These are phyloP conservation scores for Coenobita brevimanus DNA, from an alignment of 1,140 invertebrate genomes.

Conservation along the genomic window DNA sequence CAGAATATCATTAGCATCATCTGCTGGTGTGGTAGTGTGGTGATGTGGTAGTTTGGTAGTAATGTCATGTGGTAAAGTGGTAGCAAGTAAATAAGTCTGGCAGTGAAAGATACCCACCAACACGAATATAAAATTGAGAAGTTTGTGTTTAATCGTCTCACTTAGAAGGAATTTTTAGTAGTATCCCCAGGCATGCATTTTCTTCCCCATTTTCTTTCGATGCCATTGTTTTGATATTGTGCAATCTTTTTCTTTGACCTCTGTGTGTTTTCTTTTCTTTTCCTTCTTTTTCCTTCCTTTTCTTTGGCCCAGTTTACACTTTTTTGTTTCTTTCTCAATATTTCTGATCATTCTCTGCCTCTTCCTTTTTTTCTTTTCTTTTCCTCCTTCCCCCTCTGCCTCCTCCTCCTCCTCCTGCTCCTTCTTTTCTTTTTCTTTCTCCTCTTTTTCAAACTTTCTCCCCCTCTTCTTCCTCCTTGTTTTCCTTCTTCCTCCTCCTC, in stretches of 20 bases:
- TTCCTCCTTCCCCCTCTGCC: not conserved
- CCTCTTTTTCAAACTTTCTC: not conserved
- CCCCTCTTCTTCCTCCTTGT: not conserved
- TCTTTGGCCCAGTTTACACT: not conserved
- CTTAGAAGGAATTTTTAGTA: too few relatives aligned
- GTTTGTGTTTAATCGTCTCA: too few relatives aligned
- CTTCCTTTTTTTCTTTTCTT: not conserved
- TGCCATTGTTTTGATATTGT: too few relatives aligned
- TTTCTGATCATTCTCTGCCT: not conserved
- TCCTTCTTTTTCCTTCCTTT: not conserved
- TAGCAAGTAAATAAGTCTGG: too few relatives aligned
- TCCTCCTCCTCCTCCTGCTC: not conserved
- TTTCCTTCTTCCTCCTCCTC: too few relatives aligned
- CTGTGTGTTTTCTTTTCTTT: not conserved
- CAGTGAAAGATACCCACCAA: too few relatives aligned
- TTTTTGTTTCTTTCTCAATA: slow-evolving; percentile 9
- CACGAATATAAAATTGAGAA: too few relatives aligned
- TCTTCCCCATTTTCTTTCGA: too few relatives aligned
- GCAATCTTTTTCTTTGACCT: not conserved
- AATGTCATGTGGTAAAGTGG: not conserved
- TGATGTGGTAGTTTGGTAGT: too few relatives aligned
- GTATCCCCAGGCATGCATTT: too few relatives aligned
- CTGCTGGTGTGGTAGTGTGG: too few relatives aligned
- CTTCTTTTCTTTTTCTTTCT: not conserved
- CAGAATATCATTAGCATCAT: not conserved